Base-by-base conservation (phyloP, 1,140 invertebrate genomes). In the Scaptomyza pallida region DNA sequence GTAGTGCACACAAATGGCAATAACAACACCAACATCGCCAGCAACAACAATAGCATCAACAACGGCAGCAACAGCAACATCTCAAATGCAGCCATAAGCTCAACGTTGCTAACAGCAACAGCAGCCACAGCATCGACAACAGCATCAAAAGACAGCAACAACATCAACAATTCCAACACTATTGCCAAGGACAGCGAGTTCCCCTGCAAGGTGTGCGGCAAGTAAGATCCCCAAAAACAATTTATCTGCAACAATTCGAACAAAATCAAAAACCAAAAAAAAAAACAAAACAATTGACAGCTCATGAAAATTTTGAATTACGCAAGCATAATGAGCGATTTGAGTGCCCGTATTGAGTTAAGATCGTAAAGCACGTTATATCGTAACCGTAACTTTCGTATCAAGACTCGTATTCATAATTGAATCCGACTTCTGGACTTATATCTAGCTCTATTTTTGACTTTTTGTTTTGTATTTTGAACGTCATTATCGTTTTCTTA, bases 191-290 rank as follows among this genome's bases (percentile, higher is more conserved):
- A 91, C 43, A 94, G 93, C 88, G 94, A 95, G 91, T 95, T 96
- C 93, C 97, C 97, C 86, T 99, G 98, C 95, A 98, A 97, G 94
- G 95, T 98, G 92, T 99, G 98, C 95, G 97, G 97, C 94, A 98
- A 98, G 97, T 98, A 96, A 96, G 97, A 97, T 93, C 92, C 93
- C 92, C 92, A 89, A 89, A 91, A 88, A 78, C 74, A 86, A 54
- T 61, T 62, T 80, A 74, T 77, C 64, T 52, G 63, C 41, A 57
- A 16, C 33, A 61, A 73, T 40, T 44, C 30, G 23, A 26, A 26
- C 23, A 26, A 26, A 26, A 26, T 6, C 3, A 26, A 30, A 30
- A 30, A 9, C 1, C 6, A 68, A 63, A 72, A 50, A 43, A 74
- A 65, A 33, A 56, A 40, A 64, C 50, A 43, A 61, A n/a, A n/a